Conservation (phyloP, 2,113 vertebrate genomes). For the Python bivittatus region DNA sequence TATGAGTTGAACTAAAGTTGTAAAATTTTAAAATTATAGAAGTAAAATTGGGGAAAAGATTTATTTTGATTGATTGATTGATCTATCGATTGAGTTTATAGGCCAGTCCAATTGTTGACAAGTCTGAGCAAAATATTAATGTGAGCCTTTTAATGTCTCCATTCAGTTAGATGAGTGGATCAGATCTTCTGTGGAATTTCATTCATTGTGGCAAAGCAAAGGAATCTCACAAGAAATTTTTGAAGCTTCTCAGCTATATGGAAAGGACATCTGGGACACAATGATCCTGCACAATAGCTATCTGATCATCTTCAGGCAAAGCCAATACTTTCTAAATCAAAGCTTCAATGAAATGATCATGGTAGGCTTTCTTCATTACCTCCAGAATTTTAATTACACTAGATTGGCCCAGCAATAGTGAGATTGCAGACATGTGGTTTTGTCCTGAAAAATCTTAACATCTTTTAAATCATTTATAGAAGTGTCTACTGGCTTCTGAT, state of each 20-base stretch:
- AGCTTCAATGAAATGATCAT: background rate
- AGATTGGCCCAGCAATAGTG: background rate
- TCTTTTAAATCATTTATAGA: background rate
- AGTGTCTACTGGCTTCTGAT: background rate
- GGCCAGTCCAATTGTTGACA: background rate
- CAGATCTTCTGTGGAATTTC: too few species aligned
- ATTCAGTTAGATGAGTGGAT: background rate
- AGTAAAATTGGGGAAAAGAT: background rate
- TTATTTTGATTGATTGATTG: background rate
- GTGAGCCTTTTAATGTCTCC: background rate
- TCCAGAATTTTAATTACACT: background rate
- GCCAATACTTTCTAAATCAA: background rate
- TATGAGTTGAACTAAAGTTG: background rate
- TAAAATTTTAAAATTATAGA: background rate
- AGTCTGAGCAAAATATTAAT: background rate
- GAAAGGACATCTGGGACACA: background rate
- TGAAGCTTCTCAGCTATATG: background rate
- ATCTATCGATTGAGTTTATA: background rate
- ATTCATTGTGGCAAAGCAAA: background rate
- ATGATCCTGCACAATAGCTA: background rate
- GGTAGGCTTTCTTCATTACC: background rate
- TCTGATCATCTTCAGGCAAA: background rate
- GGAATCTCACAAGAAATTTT: background rate
- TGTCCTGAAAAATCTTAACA: background rate
- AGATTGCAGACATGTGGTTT: background rate